Evolutionary conservation across 35 echinoderm and acorn worm genomes (phyloP), one percentile per base, ranked within the genome.

Genomic region (Apostichopus californicus): DNA sequence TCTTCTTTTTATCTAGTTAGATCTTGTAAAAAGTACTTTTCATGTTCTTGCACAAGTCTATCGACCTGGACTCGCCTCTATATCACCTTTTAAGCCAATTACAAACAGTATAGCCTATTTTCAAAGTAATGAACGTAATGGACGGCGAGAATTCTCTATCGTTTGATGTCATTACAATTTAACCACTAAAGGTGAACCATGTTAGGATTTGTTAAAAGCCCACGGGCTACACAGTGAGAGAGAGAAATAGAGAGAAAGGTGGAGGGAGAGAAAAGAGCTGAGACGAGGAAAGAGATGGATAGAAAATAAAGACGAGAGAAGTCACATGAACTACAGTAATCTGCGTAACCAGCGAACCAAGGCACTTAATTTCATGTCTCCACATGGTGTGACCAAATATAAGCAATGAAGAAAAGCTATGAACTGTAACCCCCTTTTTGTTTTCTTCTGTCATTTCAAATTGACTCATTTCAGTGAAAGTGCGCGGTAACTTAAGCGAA

Each of bases 1-100:
- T 46, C 34, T 46, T 46, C 34, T 46, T 46, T 46, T 46, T 46
- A 46, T 46, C 34, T 46, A 46, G 34, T 46, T 46, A 46, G 34
- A 46, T 46, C 34, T 46, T 46, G 34, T 46, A 46, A 46, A 46
- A 46, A 46, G 34, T 46, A 46, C 34, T 46, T 46, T 46, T 46
- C 34, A 46, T 68, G 3, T 18, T 18, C 18, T 68, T 68, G 18
- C 64, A 68, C 64, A 13, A 68, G 64, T 68, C 64, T 18, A 68
- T 14, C 64, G 64, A 68, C 64, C 64, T 18, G 9, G 18, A 14
- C 18, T 68, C 64, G 64, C 64, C 64, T 68, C 64, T 18, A 18
- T 68, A 68, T 68, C 64, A 68, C 64, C 64, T 68, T 68, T 68
- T 68, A 68, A 68, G 64, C 64, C 64, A 68, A 68, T 68, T 68